Base-by-base conservation (phyloP, 2,888 invertebrate genomes). In the Agrochola circellaris region DNA sequence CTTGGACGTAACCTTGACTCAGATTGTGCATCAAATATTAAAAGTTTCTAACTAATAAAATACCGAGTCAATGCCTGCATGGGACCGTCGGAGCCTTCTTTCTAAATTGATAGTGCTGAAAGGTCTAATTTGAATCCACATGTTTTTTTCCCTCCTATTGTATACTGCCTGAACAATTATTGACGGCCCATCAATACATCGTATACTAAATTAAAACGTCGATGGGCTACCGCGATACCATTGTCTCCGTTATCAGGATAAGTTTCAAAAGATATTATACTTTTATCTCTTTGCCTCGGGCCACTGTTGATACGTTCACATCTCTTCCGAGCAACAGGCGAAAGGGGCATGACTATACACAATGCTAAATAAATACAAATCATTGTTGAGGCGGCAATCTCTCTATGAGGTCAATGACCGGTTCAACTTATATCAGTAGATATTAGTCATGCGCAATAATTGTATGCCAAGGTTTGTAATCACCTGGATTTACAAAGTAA, bases 361-460 rank as follows among this genome's bases (percentile, higher is more conserved):
- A 87, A 83, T 81, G 78, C 80, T 79, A 86, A 87, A 86, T 87
- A 87, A 88, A 86, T 81, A 86, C 84, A 77, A 88, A 80, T 87
- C 88, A 87, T 84, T 84, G 84, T 80, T 65, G 86, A 83, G 71
- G 75, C 87, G 78, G 82, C 82, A 75, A 81, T 77, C 79, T 84
- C 68, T 87, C 66, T 77, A 65, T 70, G 65, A 71, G 82, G 60
- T 75, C 84, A 80, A 75, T 82, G 86, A 86, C 74, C 77, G 34
- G 82, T 80, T 79, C 77, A 77, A 77, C 34, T 69, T 73, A 73
- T 86, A 79, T 86, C 79, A 83, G 83, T 72, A 66, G 51, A 67
- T 85, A 86, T 83, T 75, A 81, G 75, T 79, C 74, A 87, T 75
- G 56, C 60, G 66, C 6, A 54, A 71, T 78, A 54, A 71, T 78